Conservation (phyloP, 2,113 vertebrate species). For the Forbesichthys papilliferus region DNA sequence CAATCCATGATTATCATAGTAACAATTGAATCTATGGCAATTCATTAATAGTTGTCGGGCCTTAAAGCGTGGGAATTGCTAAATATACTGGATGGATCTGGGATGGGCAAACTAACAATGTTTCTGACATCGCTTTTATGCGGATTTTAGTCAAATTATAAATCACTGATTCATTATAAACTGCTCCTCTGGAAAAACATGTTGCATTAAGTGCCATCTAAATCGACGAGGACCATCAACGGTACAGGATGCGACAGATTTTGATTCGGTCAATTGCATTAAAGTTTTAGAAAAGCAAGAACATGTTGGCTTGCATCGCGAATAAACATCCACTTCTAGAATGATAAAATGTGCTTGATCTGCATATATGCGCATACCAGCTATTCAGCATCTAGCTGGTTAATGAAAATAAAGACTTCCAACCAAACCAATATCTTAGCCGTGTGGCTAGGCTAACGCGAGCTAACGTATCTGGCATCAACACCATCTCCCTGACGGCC, state of each 20-base stretch:
- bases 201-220: not conserved
- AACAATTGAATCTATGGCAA: too few relatives aligned
- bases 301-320: constrained; percentile 8
- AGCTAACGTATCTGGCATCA: constrained; percentile 60
- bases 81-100: constrained; percentile 2
- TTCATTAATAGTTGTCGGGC: too few relatives aligned
- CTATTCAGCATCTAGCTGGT: constrained; percentile 2
- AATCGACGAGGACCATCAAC: constrained; percentile 14
- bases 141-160: too few relatives aligned
- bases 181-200: too few relatives aligned
- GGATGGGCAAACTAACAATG: too few relatives aligned
- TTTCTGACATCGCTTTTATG: too few relatives aligned
- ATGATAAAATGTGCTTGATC: not conserved
- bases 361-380: not conserved
- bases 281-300: constrained; percentile 51
- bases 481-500: constrained; percentile 66
- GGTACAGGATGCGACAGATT: constrained; percentile 65
- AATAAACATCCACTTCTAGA: not conserved
- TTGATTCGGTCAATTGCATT: constrained; percentile 26
- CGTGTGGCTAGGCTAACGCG: constrained; percentile 60
- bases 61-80: not conserved
- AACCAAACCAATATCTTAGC: constrained; percentile 43
- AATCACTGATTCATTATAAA: too few relatives aligned
- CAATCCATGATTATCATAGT: too few relatives aligned
- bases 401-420: constrained; percentile 25